Conservation (phyloP, 2,113 vertebrate species). For the Gallinago undulata region DNA sequence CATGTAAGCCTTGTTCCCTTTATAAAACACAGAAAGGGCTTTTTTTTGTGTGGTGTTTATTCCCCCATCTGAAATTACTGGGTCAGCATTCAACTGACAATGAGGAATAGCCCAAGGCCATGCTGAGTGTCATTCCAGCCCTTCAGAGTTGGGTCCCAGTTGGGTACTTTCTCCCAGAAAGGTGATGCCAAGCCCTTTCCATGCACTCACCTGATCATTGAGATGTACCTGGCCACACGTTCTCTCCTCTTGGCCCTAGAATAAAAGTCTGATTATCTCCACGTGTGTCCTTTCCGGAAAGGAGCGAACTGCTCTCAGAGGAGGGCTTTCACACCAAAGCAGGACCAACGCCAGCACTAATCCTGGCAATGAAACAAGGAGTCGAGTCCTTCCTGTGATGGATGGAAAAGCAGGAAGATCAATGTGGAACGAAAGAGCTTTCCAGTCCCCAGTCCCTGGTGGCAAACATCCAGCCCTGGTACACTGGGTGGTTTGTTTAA, state of each 20-base stretch:
- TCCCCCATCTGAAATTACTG: neutral
- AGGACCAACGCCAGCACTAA: neutral
- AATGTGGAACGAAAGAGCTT: neutral
- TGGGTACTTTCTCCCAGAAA: neutral
- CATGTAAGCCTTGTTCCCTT: neutral
- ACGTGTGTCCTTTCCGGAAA: neutral
- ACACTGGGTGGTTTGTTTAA: neutral
- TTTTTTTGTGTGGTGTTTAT: neutral
- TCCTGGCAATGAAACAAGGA: neutral
- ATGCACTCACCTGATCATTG: accelerated
- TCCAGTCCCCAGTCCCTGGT: neutral
- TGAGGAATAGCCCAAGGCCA: neutral
- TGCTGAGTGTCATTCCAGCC: neutral
- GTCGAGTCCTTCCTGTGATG: neutral
- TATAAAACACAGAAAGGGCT: too few species aligned
- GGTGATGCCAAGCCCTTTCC: neutral
- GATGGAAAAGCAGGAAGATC: neutral
- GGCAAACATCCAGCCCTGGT: neutral
- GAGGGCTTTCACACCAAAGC: neutral
- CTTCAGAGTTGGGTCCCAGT: neutral
- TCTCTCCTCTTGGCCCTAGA: neutral
- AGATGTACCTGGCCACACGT: neutral
- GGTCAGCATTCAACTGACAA: neutral
- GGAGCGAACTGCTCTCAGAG: neutral
- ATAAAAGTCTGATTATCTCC: neutral